Conservation (phyloP, 2,888 invertebrate species). For the Cryptops parisi region DNA sequence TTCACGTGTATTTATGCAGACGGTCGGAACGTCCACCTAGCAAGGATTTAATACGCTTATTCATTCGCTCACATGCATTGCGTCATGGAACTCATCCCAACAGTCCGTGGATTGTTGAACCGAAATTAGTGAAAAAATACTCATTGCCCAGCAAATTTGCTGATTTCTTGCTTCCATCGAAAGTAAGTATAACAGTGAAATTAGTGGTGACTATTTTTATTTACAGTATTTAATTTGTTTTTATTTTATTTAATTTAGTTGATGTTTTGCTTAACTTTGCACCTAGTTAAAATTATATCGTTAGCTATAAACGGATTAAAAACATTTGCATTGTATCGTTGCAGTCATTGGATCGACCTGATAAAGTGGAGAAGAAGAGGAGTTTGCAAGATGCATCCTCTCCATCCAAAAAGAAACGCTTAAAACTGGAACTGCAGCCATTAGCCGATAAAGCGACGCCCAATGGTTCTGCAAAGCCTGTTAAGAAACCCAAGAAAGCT, state of each 20-base stretch:
- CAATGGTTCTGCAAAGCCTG: not conserved
- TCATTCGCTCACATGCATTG: constrained; percentile 30
- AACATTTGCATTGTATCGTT: not conserved
- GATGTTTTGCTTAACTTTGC: no score
- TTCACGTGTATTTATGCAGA: not conserved
- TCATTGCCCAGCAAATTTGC: constrained; percentile 29
- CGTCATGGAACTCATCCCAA: constrained; percentile 27
- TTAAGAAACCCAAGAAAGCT: not conserved
- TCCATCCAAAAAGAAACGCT: not conserved
- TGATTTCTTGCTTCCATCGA: constrained; percentile 24
- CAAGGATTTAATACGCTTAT: constrained; percentile 29
- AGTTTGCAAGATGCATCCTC: not conserved
- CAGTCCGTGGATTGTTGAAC: constrained; percentile 33
- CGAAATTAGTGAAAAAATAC: constrained; percentile 28
- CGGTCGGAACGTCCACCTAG: constrained; percentile 23
- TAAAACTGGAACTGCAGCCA: not conserved
- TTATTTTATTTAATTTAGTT: no score
- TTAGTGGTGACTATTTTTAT: no score
- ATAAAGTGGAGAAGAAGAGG: constrained; percentile 4
- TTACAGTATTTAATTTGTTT: no score
- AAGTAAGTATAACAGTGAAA: not conserved
- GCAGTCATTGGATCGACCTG: no score
- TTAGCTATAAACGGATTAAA: not conserved
- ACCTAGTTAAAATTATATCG: not conserved
- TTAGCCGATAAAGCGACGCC: not conserved